Evolutionary conservation across 2,888 invertebrate species (phyloP).

Genomic region (Tetanocera ferruginea): DNA sequence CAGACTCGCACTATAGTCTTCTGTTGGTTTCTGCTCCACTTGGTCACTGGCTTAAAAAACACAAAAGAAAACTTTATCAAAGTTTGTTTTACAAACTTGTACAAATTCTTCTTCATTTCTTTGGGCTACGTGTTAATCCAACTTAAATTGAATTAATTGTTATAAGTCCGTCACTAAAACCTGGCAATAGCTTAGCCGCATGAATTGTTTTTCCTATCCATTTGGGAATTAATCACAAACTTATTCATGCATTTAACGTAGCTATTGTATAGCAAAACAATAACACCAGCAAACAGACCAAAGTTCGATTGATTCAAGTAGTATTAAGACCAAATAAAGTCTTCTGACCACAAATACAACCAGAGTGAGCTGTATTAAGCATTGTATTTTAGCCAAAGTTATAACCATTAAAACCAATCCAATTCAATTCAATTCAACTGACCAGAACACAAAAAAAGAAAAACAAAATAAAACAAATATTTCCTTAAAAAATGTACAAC

Average conservation of each 20-base stretch:
- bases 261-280: background rate
- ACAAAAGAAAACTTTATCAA: too few species aligned
- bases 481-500: background rate
- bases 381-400: background rate
- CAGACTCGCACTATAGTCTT: too few species aligned
- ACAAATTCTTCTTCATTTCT: too few species aligned
- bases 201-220: slow-evolving; percentile 7
- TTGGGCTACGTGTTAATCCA: too few species aligned
- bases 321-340: slow-evolving; percentile 11
- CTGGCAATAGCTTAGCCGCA: background rate
- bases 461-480: slow-evolving; percentile 1
- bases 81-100: too few species aligned
- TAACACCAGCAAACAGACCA: background rate
- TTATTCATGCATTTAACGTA: slow-evolving; percentile 14
- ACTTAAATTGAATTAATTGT: too few species aligned
- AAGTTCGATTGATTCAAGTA: background rate
- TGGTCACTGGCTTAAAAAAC: too few species aligned
- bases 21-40: too few species aligned
- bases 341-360: background rate
- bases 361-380: background rate
- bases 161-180: too few species aligned
- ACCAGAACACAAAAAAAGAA: background rate
- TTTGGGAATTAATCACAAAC: slow-evolving; percentile 11
- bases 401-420: background rate
- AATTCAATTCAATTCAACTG: background rate